phyloP scores from a whole-genome alignment of 2,888 invertebrate species.

The Andrena flavipes region DNA sequence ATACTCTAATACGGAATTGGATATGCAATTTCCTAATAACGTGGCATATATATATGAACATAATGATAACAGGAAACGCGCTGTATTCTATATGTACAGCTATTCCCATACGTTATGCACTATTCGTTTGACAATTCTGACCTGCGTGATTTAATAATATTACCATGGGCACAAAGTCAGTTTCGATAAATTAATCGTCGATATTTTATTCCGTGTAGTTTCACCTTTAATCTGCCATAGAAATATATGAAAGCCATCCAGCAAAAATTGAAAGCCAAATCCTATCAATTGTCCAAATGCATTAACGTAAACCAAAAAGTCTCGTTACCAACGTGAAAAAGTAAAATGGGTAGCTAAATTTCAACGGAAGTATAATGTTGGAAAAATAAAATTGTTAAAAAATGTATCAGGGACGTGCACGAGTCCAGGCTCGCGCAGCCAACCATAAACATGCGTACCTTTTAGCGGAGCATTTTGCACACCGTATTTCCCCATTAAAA shows the following conservation, averaged over 20 bases:
- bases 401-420: conserved; percentile 2
- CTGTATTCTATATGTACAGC: conserved; percentile 10
- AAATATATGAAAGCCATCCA: too few species aligned
- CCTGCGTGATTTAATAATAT: neutral
- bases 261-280: too few species aligned
- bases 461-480: conserved; percentile 17
- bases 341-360: neutral
- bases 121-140: conserved; percentile 14
- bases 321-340: neutral
- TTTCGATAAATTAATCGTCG: neutral
- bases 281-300: too few species aligned
- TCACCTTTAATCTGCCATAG: too few species aligned
- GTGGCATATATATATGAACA: neutral
- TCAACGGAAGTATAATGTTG: neutral
- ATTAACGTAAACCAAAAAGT: neutral
- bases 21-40: conserved; percentile 27
- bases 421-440: neutral
- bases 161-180: too few species aligned
- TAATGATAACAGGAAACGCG: conserved; percentile 21
- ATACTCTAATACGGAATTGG: neutral
- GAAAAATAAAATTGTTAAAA: conserved; percentile 9
- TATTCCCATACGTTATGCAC: conserved; percentile 26
- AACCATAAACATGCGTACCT: conserved; percentile 35
- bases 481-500: conserved; percentile 6
- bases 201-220: too few species aligned